Evolutionary conservation across 2,888 invertebrate species (phyloP).

Genomic region (Melanophora roralis): DNA sequence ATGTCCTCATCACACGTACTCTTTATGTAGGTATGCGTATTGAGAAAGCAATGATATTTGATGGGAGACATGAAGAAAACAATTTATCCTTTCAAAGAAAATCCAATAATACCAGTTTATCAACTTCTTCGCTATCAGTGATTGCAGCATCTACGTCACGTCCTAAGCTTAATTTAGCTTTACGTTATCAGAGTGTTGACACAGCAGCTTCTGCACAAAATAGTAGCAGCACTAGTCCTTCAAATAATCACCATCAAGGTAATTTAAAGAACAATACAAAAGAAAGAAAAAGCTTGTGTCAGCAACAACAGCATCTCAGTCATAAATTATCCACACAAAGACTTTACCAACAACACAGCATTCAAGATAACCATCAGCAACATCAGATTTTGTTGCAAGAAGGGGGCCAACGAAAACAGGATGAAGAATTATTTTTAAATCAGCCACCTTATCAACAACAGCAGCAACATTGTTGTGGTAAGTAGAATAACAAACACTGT

Average conservation of each 20-base stretch:
- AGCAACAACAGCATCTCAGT: conserved; percentile 49
- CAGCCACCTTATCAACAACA: neutral
- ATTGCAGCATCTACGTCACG: conserved; percentile 35
- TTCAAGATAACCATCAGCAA: conserved; percentile 37
- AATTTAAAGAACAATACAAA: conserved; percentile 4
- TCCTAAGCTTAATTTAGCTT: conserved; percentile 35
- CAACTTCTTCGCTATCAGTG: conserved; percentile 37
- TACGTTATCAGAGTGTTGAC: conserved; percentile 47
- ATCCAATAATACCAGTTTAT: conserved; percentile 16
- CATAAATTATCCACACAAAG: conserved; percentile 41
- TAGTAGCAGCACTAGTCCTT: conserved; percentile 28
- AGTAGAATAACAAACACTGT: neutral
- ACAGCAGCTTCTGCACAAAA: neutral
- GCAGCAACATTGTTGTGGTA: conserved; percentile 50
- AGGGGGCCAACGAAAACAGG: neutral
- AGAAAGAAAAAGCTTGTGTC: conserved; percentile 36
- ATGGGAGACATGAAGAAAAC: conserved; percentile 32
- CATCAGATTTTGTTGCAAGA: conserved; percentile 11
- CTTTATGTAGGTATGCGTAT: conserved; percentile 73
- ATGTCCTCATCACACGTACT: conserved; percentile 79
- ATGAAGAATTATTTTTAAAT: neutral
- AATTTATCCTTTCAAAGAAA: conserved; percentile 14
- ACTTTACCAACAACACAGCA: conserved; percentile 32
- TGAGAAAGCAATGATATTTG: conserved; percentile 71
- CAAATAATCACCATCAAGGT: conserved; percentile 4